phyloP scores from a whole-genome alignment of 2,797 vertebrate species.

The Chromobotia macracanthus region DNA sequence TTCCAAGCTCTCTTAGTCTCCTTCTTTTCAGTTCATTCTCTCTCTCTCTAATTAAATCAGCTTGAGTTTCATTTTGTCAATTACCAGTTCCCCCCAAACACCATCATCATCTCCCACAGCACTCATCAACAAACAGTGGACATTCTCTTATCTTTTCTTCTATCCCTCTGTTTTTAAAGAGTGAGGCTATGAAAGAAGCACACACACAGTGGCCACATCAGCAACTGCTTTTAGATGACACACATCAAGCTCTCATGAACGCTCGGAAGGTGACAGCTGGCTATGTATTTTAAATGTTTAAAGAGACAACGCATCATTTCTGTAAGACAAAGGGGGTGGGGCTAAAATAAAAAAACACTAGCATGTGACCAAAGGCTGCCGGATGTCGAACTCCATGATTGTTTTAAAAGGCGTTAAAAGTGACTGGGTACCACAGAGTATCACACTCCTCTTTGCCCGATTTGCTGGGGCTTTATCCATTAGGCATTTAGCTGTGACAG shows the following conservation, averaged over 20 bases:
- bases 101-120: conserved; percentile 42
- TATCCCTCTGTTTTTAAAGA: conserved; percentile 25
- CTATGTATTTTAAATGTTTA: conserved; percentile 14
- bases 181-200: conserved; percentile 9
- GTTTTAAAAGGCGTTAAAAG: conserved; percentile 67
- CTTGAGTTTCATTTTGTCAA: conserved; percentile 47
- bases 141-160: conserved; percentile 14
- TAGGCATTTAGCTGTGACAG: conserved; percentile 71
- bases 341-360: conserved; percentile 69
- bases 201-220: conserved; percentile 25
- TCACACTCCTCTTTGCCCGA: conserved; percentile 10
- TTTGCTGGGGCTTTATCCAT: conserved; percentile 64
- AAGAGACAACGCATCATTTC: conserved; percentile 8
- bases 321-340: background rate
- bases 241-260: background rate
- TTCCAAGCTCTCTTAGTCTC: conserved; percentile 10
- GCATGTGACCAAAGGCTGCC: conserved; percentile 72
- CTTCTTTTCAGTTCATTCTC: background rate
- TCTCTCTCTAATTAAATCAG: conserved; percentile 54
- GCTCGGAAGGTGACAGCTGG: conserved; percentile 13
- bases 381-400: conserved; percentile 73
- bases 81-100: conserved; percentile 42
- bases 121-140: conserved; percentile 46
- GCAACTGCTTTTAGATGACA: conserved; percentile 30
- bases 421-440: conserved; percentile 52